Evolutionary conservation across 2,113 vertebrate species (phyloP).

Genomic region (Sinocyclocheilus anophthalmus): DNA sequence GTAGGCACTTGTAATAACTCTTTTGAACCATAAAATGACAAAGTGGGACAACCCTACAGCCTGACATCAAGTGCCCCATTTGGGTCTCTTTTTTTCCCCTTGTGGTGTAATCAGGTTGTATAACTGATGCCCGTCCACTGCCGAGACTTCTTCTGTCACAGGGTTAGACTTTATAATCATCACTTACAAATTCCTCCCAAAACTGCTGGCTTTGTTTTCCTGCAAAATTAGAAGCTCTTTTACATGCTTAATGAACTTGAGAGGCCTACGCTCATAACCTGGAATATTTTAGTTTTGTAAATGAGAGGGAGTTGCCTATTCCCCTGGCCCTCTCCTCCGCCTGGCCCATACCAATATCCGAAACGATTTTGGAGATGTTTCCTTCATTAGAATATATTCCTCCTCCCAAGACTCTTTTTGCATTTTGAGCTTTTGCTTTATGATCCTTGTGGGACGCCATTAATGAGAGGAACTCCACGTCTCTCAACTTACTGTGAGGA

Average conservation of each 20-base stretch:
- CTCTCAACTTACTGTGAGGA: slow-evolving; percentile 77
- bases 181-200: slow-evolving; percentile 55
- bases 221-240: slow-evolving; percentile 72
- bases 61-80: slow-evolving; percentile 5
- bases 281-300: slow-evolving; percentile 74
- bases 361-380: slow-evolving; percentile 75
- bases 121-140: neutral
- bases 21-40: slow-evolving; percentile 8
- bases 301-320: slow-evolving; percentile 73
- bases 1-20: neutral
- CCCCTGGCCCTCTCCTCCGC: slow-evolving; percentile 74
- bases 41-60: neutral
- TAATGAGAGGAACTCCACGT: slow-evolving; percentile 78
- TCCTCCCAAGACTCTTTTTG: slow-evolving; percentile 71
- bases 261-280: slow-evolving; percentile 70
- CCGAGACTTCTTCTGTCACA: neutral
- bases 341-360: slow-evolving; percentile 79
- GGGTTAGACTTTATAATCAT: slow-evolving; percentile 31
- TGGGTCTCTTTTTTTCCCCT: neutral
- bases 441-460: slow-evolving; percentile 73
- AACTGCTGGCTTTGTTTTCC: slow-evolving; percentile 64
- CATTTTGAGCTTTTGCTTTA: slow-evolving; percentile 73
- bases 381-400: slow-evolving; percentile 76
- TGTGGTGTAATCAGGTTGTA: neutral
- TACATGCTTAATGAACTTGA: slow-evolving; percentile 72